Evolutionary conservation across 2,888 invertebrate species (phyloP).

Genomic region (Epirrhoe tristata): DNA sequence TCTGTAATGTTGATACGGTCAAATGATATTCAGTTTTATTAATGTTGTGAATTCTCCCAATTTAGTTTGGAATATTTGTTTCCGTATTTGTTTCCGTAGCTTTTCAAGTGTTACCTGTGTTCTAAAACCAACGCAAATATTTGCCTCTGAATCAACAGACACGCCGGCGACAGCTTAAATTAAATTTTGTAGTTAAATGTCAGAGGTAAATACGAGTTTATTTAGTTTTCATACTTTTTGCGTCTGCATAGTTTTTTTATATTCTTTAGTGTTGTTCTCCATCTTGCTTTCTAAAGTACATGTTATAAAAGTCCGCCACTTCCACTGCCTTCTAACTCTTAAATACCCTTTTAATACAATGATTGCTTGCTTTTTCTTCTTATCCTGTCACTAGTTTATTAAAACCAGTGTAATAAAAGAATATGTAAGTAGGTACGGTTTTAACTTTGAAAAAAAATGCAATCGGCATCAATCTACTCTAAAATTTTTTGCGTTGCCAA

Average conservation of each 20-base stretch:
- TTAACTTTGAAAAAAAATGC: not conserved
- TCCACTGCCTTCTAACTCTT: not conserved
- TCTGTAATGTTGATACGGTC: not conserved
- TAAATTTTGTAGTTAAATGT: slow-evolving; percentile 9
- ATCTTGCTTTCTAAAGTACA: not conserved
- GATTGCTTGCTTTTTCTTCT: not conserved
- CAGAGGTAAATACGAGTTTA: not conserved
- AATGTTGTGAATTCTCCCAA: no score
- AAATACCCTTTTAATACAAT: not conserved
- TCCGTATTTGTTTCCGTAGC: no score
- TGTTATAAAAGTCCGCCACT: not conserved
- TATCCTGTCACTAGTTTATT: no score
- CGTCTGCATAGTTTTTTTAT: slow-evolving; percentile 1
- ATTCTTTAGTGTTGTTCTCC: not conserved
- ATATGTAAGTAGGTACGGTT: not conserved
- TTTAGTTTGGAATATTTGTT: no score
- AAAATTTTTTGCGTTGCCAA: slow-evolving; percentile 10
- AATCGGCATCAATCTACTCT: slow-evolving; percentile 3
- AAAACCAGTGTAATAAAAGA: not conserved
- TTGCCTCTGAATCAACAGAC: slow-evolving; percentile 6
- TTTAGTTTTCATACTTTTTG: slow-evolving; percentile 6
- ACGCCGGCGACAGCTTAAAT: slow-evolving; percentile 9
- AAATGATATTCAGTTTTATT: not conserved
- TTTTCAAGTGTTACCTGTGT: not conserved
- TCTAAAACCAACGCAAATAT: slow-evolving; percentile 9